These are phyloP conservation scores for Coptodon rendalli DNA, from an alignment of 2,113 vertebrate species.

Conservation along the genomic window DNA sequence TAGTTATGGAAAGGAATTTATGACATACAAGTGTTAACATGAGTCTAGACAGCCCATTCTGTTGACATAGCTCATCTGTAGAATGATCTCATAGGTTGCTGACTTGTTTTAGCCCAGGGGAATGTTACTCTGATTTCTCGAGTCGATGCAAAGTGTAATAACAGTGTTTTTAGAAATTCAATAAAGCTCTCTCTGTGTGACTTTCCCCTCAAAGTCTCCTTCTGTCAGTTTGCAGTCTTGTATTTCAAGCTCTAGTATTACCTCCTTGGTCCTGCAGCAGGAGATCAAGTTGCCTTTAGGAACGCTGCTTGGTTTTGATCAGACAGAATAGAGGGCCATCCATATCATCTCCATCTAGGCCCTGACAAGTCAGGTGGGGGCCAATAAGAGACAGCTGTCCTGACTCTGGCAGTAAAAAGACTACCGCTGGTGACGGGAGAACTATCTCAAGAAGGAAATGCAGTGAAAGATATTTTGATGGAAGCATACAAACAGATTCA, in stretches of 20 bases:
- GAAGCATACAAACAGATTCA: not conserved
- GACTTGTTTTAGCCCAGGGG: slow-evolving; percentile 14
- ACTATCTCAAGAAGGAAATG: not conserved
- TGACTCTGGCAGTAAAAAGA: not conserved
- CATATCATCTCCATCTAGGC: not conserved
- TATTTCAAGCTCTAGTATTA: not conserved
- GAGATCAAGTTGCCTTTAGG: slow-evolving; percentile 4
- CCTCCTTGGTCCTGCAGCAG: not conserved
- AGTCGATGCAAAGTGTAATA: not conserved
- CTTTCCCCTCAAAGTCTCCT: not conserved
- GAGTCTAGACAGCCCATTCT: slow-evolving; percentile 1
- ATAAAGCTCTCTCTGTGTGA: not conserved
- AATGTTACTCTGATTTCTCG: slow-evolving; percentile 1
- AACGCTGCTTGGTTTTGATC: not conserved
- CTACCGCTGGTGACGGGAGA: not conserved
- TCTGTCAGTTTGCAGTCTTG: not conserved
- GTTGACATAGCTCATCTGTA: slow-evolving; percentile 11
- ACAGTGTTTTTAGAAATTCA: slow-evolving; percentile 25
- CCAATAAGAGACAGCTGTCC: slow-evolving; percentile 22
- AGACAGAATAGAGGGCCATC: not conserved
- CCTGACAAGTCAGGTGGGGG: not conserved
- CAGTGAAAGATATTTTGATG: not conserved
- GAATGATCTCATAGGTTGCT: slow-evolving; percentile 23
- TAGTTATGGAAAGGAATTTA: slow-evolving; percentile 24
- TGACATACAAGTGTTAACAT: slow-evolving; percentile 42